Conservation (phyloP, 2,888 invertebrate genomes). For the Danaus chrysippus region DNA sequence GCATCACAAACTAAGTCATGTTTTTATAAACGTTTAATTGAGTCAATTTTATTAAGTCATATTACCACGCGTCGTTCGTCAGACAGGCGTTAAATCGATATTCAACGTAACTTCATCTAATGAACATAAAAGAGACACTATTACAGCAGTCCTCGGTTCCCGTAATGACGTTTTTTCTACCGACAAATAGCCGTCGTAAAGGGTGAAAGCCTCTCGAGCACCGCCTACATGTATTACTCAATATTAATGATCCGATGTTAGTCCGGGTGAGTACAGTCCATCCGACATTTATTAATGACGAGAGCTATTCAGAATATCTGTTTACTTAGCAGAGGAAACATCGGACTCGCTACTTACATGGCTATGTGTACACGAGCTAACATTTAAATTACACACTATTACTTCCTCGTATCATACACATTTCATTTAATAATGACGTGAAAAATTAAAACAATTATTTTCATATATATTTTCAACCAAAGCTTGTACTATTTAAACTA, state of each 20-base stretch:
- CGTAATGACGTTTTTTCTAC: constrained; percentile 46
- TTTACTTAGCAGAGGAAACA: constrained; percentile 41
- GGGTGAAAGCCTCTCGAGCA: constrained; percentile 69
- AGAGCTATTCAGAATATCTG: constrained; percentile 59
- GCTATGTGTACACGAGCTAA: background rate
- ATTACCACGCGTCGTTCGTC: background rate
- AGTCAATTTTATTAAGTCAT: no score
- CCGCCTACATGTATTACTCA: constrained; percentile 70
- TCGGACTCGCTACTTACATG: constrained; percentile 13
- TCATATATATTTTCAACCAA: no score
- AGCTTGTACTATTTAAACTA: no score
- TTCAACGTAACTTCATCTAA: constrained; percentile 34
- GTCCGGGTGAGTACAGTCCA: constrained; percentile 67
- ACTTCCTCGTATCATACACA: no score
- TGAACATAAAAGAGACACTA: constrained; percentile 16
- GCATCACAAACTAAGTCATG: no score
- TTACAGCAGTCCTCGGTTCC: constrained; percentile 41
- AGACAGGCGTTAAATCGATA: constrained; percentile 53
- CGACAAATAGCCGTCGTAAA: constrained; percentile 68
- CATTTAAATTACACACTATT: background rate
- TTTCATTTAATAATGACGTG: no score
- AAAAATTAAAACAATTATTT: no score
- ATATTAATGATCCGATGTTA: constrained; percentile 78
- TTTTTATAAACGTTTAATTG: no score
- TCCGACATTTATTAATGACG: constrained; percentile 72